Evolutionary conservation across 1,140 invertebrate species (phyloP), one percentile per base, ranked within the genome.

Genomic region (Drosophila fuyamai): DNA sequence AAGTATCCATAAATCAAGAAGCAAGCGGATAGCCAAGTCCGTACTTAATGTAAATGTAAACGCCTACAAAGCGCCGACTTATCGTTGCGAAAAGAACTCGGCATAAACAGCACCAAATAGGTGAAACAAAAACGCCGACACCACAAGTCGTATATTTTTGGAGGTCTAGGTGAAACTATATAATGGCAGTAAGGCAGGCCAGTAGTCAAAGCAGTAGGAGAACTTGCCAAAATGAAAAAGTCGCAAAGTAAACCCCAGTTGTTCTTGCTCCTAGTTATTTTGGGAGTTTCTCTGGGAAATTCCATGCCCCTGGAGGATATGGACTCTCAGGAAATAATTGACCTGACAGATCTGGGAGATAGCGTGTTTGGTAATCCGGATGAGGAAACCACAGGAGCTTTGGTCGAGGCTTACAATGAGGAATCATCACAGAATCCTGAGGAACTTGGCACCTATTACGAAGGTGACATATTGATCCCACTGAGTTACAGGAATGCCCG

Each of bases 391-490:
- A 90, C 43, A 81, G 93, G 13, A 79, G 94, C 32, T 95, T 95
- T 86, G 95, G 95, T 1, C 94, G 96, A 84, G 95, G 96, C 88
- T 79, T 96, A 95, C 94, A 92, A 93, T 38, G 82, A 89, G 5
- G 92, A 93, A 94, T 75, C 95, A 0, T 85, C 92, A 1, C 91
- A 94, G 36, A 96, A 96, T 86, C 96, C 96, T 0, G 96, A 97
- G 81, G 96, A 97, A 81, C 88, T 96, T 58, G 95, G 96, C 1
- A 93, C 94, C 1, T 97, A 96, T 80, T 93, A 93, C 0, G 95
- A 97, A 81, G 96, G 96, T 94, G 12, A 94, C 93, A 35, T 97
- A 95, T 81, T 93, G 92, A 9, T 94, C 95, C 91, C 95, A 94
- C 18, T 95, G 95, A 79, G 95, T 95, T 71, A 76, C 23, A 38